These are phyloP conservation scores for Griposia aprilina DNA, from an alignment of 2,888 invertebrate species.

Conservation along the genomic window DNA sequence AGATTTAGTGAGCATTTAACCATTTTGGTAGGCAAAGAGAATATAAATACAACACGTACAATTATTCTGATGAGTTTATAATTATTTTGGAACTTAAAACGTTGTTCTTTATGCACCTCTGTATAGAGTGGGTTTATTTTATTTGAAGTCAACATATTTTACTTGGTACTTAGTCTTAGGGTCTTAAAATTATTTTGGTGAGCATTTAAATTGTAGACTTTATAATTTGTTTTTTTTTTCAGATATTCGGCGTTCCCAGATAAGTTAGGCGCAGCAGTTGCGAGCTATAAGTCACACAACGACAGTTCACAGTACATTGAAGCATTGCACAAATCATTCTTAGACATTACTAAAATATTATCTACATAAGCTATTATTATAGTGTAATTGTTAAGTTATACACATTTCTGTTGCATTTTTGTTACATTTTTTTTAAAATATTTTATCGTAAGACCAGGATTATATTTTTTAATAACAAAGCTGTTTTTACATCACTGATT, in stretches of 20 bases:
- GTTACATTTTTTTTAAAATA: conserved; percentile 16
- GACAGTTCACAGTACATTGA: conserved; percentile 93
- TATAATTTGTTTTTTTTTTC: conserved; percentile 64
- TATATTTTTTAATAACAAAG: conserved; percentile 11
- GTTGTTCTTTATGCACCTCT: too few species aligned
- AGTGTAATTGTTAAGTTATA: conserved; percentile 5
- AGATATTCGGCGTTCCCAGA: conserved; percentile 97
- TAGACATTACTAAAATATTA: conserved; percentile 91
- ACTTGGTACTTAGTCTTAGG: too few species aligned
- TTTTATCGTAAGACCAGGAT: not conserved
- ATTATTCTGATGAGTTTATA: too few species aligned
- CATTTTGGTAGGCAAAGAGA: too few species aligned
- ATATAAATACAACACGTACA: too few species aligned
- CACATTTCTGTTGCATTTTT: conserved; percentile 37
- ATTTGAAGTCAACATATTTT: too few species aligned
- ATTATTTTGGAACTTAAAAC: too few species aligned
- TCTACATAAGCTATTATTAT: conserved; percentile 71
- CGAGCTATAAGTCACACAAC: conserved; percentile 93
- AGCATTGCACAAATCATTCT: conserved; percentile 93
- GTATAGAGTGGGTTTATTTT: too few species aligned
- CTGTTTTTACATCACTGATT: conserved; percentile 6
- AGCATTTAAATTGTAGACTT: too few species aligned
- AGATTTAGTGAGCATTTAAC: too few species aligned
- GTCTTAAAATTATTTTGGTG: too few species aligned
- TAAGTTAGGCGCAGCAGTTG: conserved; percentile 95